Percentiles rank a stretch among this genome's conserved stretches.
phyloP scores from a whole-genome alignment of 2,797 vertebrate genomes.

The Smutsia temminckii region DNA sequence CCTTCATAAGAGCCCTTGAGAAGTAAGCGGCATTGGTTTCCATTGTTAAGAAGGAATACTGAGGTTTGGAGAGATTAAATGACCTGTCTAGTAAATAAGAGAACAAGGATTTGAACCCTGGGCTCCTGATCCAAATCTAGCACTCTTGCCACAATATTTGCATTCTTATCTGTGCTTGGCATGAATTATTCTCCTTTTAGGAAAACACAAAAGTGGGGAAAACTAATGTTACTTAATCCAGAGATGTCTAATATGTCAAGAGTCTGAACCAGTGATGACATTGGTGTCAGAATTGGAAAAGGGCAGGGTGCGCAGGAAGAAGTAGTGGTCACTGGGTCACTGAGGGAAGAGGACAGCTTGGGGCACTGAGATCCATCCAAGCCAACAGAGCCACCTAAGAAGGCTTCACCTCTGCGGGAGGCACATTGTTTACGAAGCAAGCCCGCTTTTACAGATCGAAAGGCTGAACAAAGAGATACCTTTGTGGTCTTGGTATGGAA shows the following conservation, averaged over 20 bases:
- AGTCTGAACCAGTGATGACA: not conserved
- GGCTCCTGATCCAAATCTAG: not conserved
- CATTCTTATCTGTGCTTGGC: not conserved
- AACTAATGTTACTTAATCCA: not conserved
- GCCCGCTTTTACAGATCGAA: not conserved
- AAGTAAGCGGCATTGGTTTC: not conserved
- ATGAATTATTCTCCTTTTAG: not conserved
- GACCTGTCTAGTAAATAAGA: too few relatives aligned
- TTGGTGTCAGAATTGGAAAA: not conserved
- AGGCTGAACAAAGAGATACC: not conserved
- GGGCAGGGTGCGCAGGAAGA: not conserved
- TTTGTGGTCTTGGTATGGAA: not conserved
- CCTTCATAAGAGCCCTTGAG: not conserved
- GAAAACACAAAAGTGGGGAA: not conserved
- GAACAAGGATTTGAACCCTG: not conserved
- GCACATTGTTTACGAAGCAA: not conserved
- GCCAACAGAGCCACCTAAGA: not conserved
- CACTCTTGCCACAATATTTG: not conserved
- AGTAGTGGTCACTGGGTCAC: not conserved
- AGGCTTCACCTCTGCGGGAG: rapidly evolving
- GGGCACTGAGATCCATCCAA: not conserved
- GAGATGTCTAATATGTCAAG: not conserved
- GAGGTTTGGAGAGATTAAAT: not conserved
- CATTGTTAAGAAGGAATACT: not conserved
- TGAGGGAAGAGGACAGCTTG: not conserved